These are phyloP conservation scores for Saturnia japonica DNA, from an alignment of 2,888 invertebrate species.

Conservation along the genomic window DNA sequence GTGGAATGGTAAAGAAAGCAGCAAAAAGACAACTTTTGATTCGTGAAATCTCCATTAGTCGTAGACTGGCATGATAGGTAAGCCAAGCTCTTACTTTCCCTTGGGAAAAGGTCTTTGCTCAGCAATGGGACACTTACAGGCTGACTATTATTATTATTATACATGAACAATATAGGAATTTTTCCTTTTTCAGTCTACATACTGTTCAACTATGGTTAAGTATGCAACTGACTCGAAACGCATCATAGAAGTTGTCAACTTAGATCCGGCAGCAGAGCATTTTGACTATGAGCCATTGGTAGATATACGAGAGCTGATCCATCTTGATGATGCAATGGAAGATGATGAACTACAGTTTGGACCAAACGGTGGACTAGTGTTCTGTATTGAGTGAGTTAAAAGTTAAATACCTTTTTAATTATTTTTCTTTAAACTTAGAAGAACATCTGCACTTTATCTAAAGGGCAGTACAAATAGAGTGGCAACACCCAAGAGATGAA, in stretches of 20 bases:
- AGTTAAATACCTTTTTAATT: neutral
- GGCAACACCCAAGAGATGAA: no score
- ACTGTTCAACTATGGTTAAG: constrained; percentile 93
- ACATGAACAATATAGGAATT: neutral
- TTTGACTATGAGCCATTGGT: constrained; percentile 95
- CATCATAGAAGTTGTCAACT: constrained; percentile 93
- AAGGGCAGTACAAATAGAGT: no score
- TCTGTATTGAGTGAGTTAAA: constrained; percentile 92
- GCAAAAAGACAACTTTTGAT: no score
- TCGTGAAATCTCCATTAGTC: no score
- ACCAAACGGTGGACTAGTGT: constrained; percentile 98
- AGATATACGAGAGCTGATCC: constrained; percentile 94
- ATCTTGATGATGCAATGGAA: constrained; percentile 98
- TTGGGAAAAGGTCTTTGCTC: no score
- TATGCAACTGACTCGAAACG: constrained; percentile 90
- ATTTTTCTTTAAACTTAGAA: neutral
- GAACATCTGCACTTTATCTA: neutral
- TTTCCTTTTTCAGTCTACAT: constrained; percentile 89
- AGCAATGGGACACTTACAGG: no score
- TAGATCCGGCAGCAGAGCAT: constrained; percentile 98
- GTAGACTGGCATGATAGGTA: no score
- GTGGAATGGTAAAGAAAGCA: no score
- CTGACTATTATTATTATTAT: no score
- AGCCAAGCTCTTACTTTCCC: no score
- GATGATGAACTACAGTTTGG: constrained; percentile 96